Evolutionary conservation across 2,797 vertebrate genomes (phyloP).

Genomic region (Argya squamiceps): DNA sequence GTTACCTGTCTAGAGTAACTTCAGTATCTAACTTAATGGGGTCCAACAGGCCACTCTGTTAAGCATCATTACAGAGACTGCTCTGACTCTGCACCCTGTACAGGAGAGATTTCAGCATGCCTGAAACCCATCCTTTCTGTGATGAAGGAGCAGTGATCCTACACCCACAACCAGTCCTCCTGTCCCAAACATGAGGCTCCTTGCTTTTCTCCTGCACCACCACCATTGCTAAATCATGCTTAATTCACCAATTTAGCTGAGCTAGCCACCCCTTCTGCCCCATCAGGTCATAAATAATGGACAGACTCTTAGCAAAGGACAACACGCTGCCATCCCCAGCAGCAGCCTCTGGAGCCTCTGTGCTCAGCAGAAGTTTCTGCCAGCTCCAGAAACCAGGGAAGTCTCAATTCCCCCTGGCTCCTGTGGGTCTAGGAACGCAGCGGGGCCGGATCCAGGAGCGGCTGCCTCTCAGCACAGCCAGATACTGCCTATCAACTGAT

Average conservation of each 20-base stretch:
- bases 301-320: neutral
- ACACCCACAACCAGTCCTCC: neutral
- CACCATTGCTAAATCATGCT: neutral
- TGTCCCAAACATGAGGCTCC: neutral
- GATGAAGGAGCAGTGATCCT: neutral
- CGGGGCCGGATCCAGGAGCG: neutral
- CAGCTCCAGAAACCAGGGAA: neutral
- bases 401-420: neutral
- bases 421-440: neutral
- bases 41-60: neutral
- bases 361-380: neutral
- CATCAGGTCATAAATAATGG: fast-evolving
- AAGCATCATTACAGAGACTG: neutral
- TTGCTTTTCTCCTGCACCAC: fast-evolving
- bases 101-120: neutral
- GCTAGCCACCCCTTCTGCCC: neutral
- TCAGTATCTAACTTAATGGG: fast-evolving
- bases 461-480: neutral
- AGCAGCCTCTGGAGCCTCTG: neutral
- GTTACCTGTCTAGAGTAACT: neutral
- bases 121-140: fast-evolving
- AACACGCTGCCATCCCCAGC: neutral
- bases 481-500: slow-evolving; percentile 31
- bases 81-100: neutral
- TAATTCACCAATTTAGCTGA: neutral